These are phyloP conservation scores for Misgurnus mizolepis DNA, from an alignment of 2,113 vertebrate genomes.

Conservation along the genomic window DNA sequence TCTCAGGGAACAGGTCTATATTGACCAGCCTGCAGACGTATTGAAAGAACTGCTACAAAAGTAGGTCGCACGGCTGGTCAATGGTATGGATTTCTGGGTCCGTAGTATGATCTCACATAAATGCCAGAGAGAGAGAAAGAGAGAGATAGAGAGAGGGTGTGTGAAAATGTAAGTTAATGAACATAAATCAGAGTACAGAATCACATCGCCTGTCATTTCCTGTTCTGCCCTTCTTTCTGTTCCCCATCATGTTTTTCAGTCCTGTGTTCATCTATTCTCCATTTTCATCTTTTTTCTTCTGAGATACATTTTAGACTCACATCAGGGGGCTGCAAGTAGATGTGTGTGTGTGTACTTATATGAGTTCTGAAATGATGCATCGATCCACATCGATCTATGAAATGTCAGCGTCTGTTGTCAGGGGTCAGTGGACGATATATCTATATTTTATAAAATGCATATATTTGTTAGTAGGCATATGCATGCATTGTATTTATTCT, in stretches of 20 bases:
- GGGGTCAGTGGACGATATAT: constrained; percentile 47
- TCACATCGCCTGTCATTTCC: constrained; percentile 53
- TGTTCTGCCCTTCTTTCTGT: constrained; percentile 58
- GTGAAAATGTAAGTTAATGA: neutral
- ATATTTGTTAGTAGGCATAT: constrained; percentile 61
- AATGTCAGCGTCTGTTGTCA: constrained; percentile 8
- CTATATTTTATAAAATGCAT: constrained; percentile 28
- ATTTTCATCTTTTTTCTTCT: constrained; percentile 27
- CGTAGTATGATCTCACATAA: constrained; percentile 67
- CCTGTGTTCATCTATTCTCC: constrained; percentile 5
- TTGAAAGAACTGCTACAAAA: constrained; percentile 76
- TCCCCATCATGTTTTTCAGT: constrained; percentile 42
- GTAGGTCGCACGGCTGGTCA: constrained; percentile 74
- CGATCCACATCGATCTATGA: constrained; percentile 4
- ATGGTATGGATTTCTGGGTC: constrained; percentile 72
- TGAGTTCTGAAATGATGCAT: constrained; percentile 41
- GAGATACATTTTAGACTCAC: constrained; percentile 54
- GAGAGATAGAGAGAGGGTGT: neutral
- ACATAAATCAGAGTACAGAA: constrained; percentile 54
- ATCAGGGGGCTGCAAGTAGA: neutral
- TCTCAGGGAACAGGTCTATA: constrained; percentile 64
- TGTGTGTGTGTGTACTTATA: constrained; percentile 28
- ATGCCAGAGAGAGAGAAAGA: constrained; percentile 40
- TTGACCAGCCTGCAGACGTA: constrained; percentile 71
- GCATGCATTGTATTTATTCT: constrained; percentile 12